Percentiles rank a stretch among this genome's conserved stretches.
Conservation (phyloP, 2,888 invertebrate species). For the Diogma glabrata region DNA sequence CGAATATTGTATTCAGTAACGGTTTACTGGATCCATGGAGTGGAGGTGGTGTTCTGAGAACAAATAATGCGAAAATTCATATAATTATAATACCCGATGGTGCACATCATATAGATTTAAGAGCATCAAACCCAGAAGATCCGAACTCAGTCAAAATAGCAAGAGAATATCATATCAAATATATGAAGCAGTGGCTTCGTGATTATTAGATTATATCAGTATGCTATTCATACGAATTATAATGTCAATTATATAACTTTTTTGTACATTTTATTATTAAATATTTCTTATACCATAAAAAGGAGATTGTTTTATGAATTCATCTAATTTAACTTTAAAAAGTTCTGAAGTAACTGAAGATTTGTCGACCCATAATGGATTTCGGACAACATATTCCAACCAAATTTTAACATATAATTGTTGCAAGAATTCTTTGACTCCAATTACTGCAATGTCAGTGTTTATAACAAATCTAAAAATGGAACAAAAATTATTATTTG, state of each 20-base stretch:
- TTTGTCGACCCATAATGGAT: constrained; percentile 71
- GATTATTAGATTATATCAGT: constrained; percentile 2
- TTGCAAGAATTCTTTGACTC: constrained; percentile 76
- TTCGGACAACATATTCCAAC: constrained; percentile 93
- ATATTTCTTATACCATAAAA: constrained; percentile 34
- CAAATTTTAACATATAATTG: constrained; percentile 84
- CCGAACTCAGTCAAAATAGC: constrained; percentile 28
- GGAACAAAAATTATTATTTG: not conserved
- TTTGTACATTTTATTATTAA: constrained; percentile 10
- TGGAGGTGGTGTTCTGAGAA: constrained; percentile 66
- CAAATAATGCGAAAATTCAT: constrained; percentile 50
- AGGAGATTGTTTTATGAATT: constrained; percentile 73
- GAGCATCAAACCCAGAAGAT: constrained; percentile 36
- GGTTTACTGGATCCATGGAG: constrained; percentile 82
- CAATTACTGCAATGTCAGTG: constrained; percentile 75
- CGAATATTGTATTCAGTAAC: constrained; percentile 71
- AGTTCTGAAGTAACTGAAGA: constrained; percentile 85
- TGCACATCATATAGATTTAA: constrained; percentile 78
- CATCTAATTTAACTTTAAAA: constrained; percentile 81
- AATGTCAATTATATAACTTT: constrained; percentile 6
- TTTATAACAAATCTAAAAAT: constrained; percentile 66
- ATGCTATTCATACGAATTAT: not conserved
- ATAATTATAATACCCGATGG: constrained; percentile 68
- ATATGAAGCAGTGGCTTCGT: constrained; percentile 20
- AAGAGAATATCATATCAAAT: constrained; percentile 24